phyloP scores from a whole-genome alignment of 1,140 invertebrate genomes.

The Chrysomallon squamiferum region DNA sequence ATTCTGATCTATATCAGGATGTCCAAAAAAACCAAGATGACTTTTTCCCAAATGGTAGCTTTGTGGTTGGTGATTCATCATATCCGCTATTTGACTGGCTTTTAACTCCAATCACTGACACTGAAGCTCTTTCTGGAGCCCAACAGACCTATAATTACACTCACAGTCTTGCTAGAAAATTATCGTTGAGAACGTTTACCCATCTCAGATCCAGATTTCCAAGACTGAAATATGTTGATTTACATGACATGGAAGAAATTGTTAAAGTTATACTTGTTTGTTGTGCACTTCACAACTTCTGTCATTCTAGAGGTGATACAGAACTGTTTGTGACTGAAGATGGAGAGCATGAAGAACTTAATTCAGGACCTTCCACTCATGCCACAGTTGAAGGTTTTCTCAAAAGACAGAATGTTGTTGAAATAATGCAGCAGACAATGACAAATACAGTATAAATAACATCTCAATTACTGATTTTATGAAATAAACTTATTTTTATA shows the following conservation, averaged over 20 bases:
- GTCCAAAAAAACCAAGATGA: background rate
- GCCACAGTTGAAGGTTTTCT: background rate
- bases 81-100: slow-evolving; percentile 11
- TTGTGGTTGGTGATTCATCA: slow-evolving; percentile 8
- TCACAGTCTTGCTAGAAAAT: background rate
- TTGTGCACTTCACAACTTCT: slow-evolving; percentile 24
- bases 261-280: slow-evolving; percentile 15
- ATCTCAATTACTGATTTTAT: no score
- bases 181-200: background rate
- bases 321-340: slow-evolving; percentile 5
- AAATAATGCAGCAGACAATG: background rate
- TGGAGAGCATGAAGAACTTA: background rate
- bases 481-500: background rate
- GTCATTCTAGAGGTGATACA: slow-evolving; percentile 10
- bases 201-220: slow-evolving; percentile 13
- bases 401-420: background rate
- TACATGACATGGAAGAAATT: slow-evolving; percentile 18
- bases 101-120: slow-evolving; percentile 10
- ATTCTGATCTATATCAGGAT: slow-evolving; percentile 17
- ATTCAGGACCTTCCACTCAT: background rate
- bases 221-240: slow-evolving; percentile 15
- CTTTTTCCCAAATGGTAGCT: slow-evolving; percentile 12
- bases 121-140: background rate
- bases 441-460: background rate
- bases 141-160: slow-evolving; percentile 7